A percentile compares a stretch with the other conserved stretches of the same genome.
Conservation (phyloP, 2,113 vertebrate species). For the Nothocercus julius region DNA sequence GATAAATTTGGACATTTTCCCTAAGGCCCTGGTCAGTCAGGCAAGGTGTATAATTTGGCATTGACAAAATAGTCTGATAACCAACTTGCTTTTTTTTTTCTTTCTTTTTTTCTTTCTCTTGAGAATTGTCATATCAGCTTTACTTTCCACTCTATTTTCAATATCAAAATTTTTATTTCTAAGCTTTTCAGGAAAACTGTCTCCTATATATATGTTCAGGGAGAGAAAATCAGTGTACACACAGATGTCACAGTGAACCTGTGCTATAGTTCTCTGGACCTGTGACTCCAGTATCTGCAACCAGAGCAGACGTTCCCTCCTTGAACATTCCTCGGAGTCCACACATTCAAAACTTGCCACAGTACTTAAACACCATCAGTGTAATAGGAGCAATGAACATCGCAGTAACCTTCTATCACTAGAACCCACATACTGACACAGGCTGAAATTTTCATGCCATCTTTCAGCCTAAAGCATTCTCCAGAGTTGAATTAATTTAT, state of each 20-base stretch:
- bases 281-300: background rate
- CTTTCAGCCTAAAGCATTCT: constrained; percentile 56
- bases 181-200: background rate
- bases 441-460: background rate
- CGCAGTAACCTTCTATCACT: background rate
- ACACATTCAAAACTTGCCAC: background rate
- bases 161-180: background rate
- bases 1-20: too few relatives aligned
- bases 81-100: background rate
- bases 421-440: background rate
- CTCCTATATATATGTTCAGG: background rate
- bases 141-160: background rate
- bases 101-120: background rate
- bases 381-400: background rate
- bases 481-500: constrained; percentile 55
- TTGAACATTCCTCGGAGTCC: background rate
- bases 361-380: background rate
- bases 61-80: background rate
- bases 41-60: background rate
- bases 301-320: background rate
- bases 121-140: background rate
- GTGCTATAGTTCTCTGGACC: background rate
- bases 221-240: background rate
- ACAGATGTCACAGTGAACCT: background rate
- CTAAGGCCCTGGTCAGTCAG: background rate